Evolutionary conservation across 2,113 vertebrate genomes (phyloP), one percentile per base, ranked within the genome.

Genomic region (Recurvirostra avosetta): DNA sequence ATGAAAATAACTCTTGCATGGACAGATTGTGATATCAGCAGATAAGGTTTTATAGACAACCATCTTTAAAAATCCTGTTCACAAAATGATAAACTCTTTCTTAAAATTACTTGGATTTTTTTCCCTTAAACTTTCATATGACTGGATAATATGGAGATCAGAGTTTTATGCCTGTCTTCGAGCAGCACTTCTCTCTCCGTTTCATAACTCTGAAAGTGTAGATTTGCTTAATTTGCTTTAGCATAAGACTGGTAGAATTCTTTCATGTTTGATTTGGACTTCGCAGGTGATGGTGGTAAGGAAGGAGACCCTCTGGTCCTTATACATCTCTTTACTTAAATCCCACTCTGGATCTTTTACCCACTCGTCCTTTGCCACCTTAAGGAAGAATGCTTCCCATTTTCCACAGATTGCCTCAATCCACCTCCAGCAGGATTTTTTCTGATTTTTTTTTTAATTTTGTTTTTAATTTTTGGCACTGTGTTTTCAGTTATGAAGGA

Each of bases 1-100:
- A 70, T 96, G 84, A 94, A 89, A 80, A 90, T 94, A 86, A 91
- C 93, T 89, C 81, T 91, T 67, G 38, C 86, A 45, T 83, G 32
- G 22, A 32, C 12, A 38, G 74, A 21, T 32, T 43, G 23, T 76
- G 50, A 2, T 49, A 36, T 58, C 38, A 79, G 19, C 40, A 47
- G 62, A 18, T 41, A 21, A 9, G 21, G 10, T 56, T 53, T 91
- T 77, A 38, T 41, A 47, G 21, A 53, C 40, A 71, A 40, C 14
- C 16, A 22, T 40, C 1, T 0, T 83, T 25, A 58, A 29, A 50
- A 56, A 15, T 72, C 25, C 45, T 66, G 11, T 53, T 88, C 38
- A 65, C 45, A 40, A 41, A 59, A 66, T 78, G 3, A 53, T 52
- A 52, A 65, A 40, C 13, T 47, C 12, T 38, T 36, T 47, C 34